Conservation (phyloP, 23 tunicate species). For the Aplidium turbinatum region DNA sequence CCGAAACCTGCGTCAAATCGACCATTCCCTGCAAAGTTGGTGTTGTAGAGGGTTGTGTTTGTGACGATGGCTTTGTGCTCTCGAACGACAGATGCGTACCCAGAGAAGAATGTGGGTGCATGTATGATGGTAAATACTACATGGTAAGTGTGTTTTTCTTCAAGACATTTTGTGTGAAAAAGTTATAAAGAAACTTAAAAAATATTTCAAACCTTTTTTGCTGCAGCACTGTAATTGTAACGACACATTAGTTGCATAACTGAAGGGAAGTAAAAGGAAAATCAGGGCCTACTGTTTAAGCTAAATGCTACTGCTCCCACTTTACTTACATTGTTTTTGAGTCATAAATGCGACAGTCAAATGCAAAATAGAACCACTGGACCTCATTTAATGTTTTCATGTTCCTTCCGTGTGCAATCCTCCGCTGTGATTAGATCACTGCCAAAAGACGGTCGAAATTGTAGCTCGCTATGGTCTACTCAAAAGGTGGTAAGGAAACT, state of each 20-base stretch:
- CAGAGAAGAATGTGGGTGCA: conserved; percentile 55
- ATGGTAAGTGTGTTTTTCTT: conserved; percentile 23
- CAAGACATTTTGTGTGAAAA: not conserved
- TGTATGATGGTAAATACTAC: conserved; percentile 45
- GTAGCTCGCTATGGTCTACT: too few relatives aligned
- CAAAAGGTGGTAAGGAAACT: not conserved
- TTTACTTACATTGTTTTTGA: too few relatives aligned
- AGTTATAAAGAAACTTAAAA: not conserved
- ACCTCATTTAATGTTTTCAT: too few relatives aligned
- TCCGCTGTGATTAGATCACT: too few relatives aligned
- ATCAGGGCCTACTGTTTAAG: too few relatives aligned
- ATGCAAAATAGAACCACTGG: too few relatives aligned
- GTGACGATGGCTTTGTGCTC: conserved; percentile 50
- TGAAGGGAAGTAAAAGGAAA: too few relatives aligned
- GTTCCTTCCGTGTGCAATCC: too few relatives aligned
- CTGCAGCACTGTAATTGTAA: not conserved
- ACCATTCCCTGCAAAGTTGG: not conserved
- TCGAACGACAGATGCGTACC: conserved; percentile 61
- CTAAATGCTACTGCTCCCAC: too few relatives aligned
- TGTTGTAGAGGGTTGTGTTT: conserved; percentile 66
- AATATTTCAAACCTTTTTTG: not conserved
- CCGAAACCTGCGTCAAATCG: conserved; percentile 19
- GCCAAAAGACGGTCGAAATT: too few relatives aligned
- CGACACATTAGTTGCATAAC: not conserved
- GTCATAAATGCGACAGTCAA: too few relatives aligned